These are phyloP conservation scores for Lymantria monacha DNA, from an alignment of 2,888 invertebrate genomes.

Conservation along the genomic window DNA sequence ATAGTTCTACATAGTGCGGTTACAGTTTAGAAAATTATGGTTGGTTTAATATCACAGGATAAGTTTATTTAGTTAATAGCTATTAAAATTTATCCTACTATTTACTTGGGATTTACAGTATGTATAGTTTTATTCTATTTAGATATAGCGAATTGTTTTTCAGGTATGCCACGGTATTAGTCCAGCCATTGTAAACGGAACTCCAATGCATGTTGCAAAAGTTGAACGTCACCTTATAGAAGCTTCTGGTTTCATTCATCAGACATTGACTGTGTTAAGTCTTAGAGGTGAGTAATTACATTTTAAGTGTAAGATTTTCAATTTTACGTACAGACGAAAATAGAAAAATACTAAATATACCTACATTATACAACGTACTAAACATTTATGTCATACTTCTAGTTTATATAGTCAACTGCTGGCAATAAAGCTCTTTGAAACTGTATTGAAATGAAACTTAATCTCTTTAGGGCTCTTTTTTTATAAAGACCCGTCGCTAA, in stretches of 20 bases:
- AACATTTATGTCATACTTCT: too few species aligned
- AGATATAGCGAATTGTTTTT: not conserved
- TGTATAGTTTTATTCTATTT: too few species aligned
- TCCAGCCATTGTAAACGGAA: slow-evolving; percentile 76
- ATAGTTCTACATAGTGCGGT: slow-evolving; percentile 1
- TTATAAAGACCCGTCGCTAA: too few species aligned
- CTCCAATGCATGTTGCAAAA: slow-evolving; percentile 78
- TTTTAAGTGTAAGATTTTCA: not conserved
- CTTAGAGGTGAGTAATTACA: slow-evolving; percentile 64
- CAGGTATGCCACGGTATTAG: slow-evolving; percentile 79
- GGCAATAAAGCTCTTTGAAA: too few species aligned
- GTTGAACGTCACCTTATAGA: slow-evolving; percentile 83
- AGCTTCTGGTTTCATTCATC: slow-evolving; percentile 76
- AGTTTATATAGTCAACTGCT: too few species aligned
- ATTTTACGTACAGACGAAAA: too few species aligned
- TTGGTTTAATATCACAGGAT: not conserved
- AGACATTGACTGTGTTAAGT: slow-evolving; percentile 79
- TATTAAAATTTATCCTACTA: not conserved
- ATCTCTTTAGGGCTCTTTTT: too few species aligned
- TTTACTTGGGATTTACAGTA: not conserved
- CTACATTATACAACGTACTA: too few species aligned
- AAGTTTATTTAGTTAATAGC: not conserved
- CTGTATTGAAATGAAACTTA: too few species aligned
- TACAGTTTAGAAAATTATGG: not conserved
- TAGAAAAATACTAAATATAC: too few species aligned